Conservation (phyloP, 2,113 vertebrate species). For the Butastur rufipennis region DNA sequence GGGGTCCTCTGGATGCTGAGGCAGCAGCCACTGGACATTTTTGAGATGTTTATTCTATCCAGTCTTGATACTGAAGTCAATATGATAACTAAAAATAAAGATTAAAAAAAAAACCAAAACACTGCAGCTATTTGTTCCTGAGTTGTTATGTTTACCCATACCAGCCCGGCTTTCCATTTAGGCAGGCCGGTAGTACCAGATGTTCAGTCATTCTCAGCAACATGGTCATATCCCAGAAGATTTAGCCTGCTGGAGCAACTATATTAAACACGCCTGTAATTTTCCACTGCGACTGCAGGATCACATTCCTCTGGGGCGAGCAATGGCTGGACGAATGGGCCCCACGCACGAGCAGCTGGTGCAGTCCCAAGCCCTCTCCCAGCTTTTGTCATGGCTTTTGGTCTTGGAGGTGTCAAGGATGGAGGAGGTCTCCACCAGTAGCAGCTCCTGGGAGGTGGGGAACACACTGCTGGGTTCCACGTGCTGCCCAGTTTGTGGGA, state of each 20-base stretch:
- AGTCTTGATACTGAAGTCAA: conserved; percentile 22
- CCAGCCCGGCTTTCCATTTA: conserved; percentile 45
- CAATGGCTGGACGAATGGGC: neutral
- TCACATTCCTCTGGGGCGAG: neutral
- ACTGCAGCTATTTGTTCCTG: conserved; percentile 23
- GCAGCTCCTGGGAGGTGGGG: neutral
- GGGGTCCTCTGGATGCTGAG: conserved; percentile 42
- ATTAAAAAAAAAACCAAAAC: neutral
- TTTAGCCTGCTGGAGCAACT: conserved; percentile 17
- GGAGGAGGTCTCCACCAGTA: neutral
- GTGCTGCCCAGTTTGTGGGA: neutral
- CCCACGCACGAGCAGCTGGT: fast-evolving
- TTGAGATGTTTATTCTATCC: conserved; percentile 45
- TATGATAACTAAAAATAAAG: conserved; percentile 58
- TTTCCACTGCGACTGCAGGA: conserved; percentile 69
- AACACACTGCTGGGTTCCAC: neutral
- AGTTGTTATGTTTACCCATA: conserved; percentile 60
- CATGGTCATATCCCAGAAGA: conserved; percentile 64
- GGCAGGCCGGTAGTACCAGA: conserved; percentile 44
- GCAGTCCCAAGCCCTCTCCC: neutral
- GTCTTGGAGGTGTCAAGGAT: neutral
- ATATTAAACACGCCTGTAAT: conserved; percentile 60
- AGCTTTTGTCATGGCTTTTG: neutral
- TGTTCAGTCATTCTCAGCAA: conserved; percentile 46
- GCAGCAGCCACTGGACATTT: conserved; percentile 31